A percentile compares a stretch with the other conserved stretches of the same genome.
Evolutionary conservation across 2,797 vertebrate genomes (phyloP).

Genomic region (Phyllotis vaccarum): DNA sequence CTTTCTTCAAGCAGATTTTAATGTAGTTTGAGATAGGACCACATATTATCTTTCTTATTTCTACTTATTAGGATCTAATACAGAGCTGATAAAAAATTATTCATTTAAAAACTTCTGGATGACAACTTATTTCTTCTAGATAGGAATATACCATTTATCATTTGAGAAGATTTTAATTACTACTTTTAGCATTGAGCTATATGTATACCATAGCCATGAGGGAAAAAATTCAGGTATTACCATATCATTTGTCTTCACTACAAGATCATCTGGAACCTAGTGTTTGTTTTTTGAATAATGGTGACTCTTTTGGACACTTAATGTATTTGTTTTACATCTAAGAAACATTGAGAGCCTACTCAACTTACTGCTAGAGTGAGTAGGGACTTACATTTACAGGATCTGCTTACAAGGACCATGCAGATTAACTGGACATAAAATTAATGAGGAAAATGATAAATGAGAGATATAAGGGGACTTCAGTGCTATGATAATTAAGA

Average conservation of each 20-base stretch:
- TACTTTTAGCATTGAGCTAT: neutral
- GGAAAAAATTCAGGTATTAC: neutral
- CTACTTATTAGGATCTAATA: neutral
- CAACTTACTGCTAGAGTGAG: neutral
- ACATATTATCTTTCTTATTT: constrained; percentile 17
- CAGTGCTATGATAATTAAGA: neutral
- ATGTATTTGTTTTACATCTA: neutral
- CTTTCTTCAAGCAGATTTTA: constrained; percentile 15
- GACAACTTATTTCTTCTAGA: neutral
- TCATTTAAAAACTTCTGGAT: neutral
- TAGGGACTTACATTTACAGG: neutral
- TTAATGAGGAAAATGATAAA: neutral
- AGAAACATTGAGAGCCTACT: neutral
- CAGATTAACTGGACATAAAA: constrained; percentile 8
- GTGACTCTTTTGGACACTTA: constrained; percentile 43
- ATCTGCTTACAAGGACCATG: neutral
- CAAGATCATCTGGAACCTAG: neutral
- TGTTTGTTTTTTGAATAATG: neutral
- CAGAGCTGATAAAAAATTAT: neutral
- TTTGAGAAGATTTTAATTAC: constrained; percentile 6
- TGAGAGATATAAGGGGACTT: neutral
- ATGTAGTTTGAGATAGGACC: constrained; percentile 26
- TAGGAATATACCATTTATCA: constrained; percentile 10
- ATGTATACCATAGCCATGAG: neutral
- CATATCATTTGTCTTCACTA: neutral